Evolutionary conservation across 2,888 invertebrate genomes (phyloP).

Genomic region (Apamea sordens): DNA sequence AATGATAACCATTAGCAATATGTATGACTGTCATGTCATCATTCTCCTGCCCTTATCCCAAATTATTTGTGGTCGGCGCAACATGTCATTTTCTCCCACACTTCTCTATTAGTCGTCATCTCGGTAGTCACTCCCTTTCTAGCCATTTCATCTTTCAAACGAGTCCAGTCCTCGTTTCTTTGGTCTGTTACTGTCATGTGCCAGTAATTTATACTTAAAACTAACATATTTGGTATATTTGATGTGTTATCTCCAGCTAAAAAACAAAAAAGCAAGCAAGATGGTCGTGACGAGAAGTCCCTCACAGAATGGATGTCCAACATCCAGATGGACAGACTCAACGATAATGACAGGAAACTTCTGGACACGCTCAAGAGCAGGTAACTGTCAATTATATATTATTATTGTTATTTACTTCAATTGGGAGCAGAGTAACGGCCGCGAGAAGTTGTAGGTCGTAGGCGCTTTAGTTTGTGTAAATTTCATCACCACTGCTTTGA

Average conservation of each 20-base stretch:
- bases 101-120: background rate
- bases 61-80: background rate
- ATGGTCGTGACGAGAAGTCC: constrained; percentile 88
- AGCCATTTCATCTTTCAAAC: background rate
- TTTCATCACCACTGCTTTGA: too few relatives aligned
- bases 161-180: background rate
- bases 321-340: constrained; percentile 88
- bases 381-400: constrained; percentile 59
- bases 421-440: too few relatives aligned
- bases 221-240: background rate
- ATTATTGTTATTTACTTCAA: background rate
- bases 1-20: background rate
- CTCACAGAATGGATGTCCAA: constrained; percentile 90
- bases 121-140: background rate
- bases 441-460: too few relatives aligned
- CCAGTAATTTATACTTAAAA: background rate
- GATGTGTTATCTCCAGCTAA: constrained; percentile 43
- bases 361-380: constrained; percentile 88
- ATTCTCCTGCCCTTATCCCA: too few relatives aligned
- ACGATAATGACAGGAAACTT: constrained; percentile 90
- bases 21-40: background rate
- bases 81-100: background rate
- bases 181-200: background rate
- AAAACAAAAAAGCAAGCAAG: constrained; percentile 85
- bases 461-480: too few relatives aligned